phyloP scores from a whole-genome alignment of 2,113 vertebrate species.

The Ictidomys tridecemlineatus region DNA sequence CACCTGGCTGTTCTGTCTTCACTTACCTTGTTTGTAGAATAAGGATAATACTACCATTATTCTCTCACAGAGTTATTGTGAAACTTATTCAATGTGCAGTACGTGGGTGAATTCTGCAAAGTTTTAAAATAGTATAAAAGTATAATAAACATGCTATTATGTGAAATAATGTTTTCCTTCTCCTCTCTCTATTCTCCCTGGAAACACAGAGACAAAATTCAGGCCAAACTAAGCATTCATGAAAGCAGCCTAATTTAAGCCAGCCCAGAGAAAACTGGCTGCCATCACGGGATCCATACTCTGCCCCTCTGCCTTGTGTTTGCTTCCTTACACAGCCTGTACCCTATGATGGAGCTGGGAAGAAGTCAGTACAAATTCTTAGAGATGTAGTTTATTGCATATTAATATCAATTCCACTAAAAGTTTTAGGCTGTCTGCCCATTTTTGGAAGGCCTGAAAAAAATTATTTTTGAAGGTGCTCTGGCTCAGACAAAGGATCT shows the following conservation, averaged over 20 bases:
- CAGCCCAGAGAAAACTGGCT: neutral
- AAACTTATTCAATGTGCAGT: conserved; percentile 35
- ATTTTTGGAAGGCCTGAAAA: neutral
- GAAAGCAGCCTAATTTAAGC: neutral
- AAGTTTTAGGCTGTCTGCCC: neutral
- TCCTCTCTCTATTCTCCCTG: neutral
- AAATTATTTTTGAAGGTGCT: neutral
- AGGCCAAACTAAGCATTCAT: neutral
- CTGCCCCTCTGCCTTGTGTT: neutral
- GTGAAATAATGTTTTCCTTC: conserved; percentile 11
- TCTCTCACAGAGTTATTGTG: neutral
- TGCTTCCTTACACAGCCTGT: neutral
- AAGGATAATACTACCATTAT: neutral
- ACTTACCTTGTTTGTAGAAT: conserved; percentile 15
- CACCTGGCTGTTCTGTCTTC: neutral
- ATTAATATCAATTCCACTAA: neutral
- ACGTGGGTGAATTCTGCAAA: conserved; percentile 17
- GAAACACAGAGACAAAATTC: conserved; percentile 24
- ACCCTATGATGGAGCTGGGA: neutral
- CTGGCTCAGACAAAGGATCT: neutral
- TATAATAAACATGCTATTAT: conserved; percentile 59
- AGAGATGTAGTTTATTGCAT: neutral
- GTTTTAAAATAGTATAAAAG: conserved; percentile 46
- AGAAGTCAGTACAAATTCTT: neutral
- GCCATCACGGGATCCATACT: rapidly evolving